These are phyloP conservation scores for Motacilla alba DNA, from an alignment of 2,113 vertebrate species.

Conservation along the genomic window DNA sequence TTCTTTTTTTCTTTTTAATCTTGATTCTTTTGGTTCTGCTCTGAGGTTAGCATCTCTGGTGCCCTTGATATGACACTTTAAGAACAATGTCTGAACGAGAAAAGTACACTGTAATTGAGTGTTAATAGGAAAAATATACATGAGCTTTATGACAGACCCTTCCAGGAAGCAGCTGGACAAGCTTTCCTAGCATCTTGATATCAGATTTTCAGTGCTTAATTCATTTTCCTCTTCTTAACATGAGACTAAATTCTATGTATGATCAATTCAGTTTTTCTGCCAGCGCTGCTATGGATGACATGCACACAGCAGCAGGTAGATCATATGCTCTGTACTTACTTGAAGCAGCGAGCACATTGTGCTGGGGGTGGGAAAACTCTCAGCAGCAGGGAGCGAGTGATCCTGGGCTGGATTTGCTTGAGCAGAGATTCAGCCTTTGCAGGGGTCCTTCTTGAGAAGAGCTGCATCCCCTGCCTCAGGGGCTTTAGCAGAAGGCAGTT, in stretches of 20 bases:
- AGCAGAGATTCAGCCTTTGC: neutral
- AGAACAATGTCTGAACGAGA: neutral
- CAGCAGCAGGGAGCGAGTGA: neutral
- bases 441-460: neutral
- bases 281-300: neutral
- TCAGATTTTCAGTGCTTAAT: neutral
- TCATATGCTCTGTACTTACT: neutral
- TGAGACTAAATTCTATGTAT: neutral
- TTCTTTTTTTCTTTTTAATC: neutral
- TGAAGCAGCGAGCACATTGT: neutral
- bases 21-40: neutral
- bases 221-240: neutral
- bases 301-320: neutral
- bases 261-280: neutral
- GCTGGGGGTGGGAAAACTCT: neutral
- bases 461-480: neutral
- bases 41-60: neutral
- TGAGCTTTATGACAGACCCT: neutral
- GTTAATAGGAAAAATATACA: neutral
- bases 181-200: neutral
- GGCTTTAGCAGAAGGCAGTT: neutral
- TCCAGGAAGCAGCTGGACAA: neutral
- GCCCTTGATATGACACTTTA: neutral
- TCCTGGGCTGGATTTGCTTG: neutral
- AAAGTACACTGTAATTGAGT: neutral